phyloP scores from a whole-genome alignment of 2,797 vertebrate genomes.

The Linurgus olivaceus region DNA sequence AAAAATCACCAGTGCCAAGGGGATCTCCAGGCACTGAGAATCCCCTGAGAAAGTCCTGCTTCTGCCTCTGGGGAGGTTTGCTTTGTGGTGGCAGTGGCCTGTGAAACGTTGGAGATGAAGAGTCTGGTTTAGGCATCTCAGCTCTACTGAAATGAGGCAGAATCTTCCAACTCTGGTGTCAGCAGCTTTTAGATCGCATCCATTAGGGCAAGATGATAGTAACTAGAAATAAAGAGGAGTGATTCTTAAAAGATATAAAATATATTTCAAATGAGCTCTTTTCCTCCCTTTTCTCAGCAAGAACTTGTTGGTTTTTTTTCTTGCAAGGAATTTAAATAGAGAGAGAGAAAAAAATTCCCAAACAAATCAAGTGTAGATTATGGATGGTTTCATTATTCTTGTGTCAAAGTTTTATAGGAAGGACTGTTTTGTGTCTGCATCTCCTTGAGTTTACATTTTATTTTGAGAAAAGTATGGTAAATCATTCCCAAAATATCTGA shows the following conservation, averaged over 20 bases:
- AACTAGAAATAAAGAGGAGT: not conserved
- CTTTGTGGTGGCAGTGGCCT: not conserved
- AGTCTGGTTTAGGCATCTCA: not conserved
- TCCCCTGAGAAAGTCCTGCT: not conserved
- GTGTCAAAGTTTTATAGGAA: slow-evolving; percentile 4
- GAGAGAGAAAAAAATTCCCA: not conserved
- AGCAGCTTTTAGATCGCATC: not conserved
- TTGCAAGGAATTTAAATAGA: not conserved
- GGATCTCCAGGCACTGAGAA: not conserved
- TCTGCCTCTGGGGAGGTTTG: not conserved
- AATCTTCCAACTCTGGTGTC: not conserved
- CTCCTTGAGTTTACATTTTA: slow-evolving; percentile 19
- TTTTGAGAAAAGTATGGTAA: slow-evolving; percentile 32
- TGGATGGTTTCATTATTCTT: slow-evolving; percentile 14
- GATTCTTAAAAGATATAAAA: not conserved
- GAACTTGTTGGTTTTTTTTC: not conserved
- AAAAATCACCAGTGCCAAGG: not conserved
- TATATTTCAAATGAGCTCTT: not conserved
- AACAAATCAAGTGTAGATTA: slow-evolving; percentile 19
- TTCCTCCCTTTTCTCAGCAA: not conserved
- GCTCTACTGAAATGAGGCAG: not conserved
- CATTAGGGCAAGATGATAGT: not conserved
- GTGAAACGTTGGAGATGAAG: not conserved
- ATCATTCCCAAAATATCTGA: slow-evolving; percentile 28
- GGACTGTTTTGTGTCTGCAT: slow-evolving; percentile 46